A percentile compares a stretch with the other conserved stretches of the same genome.
Conservation (phyloP, 1,140 invertebrate genomes). For the Temnothorax longispinosus region DNA sequence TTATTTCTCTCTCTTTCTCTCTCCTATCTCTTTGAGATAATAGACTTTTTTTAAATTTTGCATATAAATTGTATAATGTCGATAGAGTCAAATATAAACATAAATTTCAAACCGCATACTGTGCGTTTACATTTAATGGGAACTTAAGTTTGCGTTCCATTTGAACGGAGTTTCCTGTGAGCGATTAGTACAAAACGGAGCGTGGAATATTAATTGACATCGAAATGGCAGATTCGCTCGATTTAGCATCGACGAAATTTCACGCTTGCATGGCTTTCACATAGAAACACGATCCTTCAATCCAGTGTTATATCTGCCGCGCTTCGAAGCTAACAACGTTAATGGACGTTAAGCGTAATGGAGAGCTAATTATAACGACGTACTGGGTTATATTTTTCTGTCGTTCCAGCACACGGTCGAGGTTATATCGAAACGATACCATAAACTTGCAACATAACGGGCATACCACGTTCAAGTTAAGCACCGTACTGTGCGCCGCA, state of each 20-base stretch:
- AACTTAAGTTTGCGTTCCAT: slow-evolving; percentile 35
- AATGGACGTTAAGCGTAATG: slow-evolving; percentile 58
- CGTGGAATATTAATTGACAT: slow-evolving; percentile 61
- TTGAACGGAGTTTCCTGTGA: slow-evolving; percentile 33
- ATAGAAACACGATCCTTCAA: slow-evolving; percentile 11
- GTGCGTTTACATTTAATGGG: not conserved
- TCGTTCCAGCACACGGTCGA: slow-evolving; percentile 7
- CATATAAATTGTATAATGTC: not conserved
- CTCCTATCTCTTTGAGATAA: not conserved
- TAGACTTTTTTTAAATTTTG: not conserved
- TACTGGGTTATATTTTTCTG: slow-evolving; percentile 53
- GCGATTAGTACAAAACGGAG: slow-evolving; percentile 50
- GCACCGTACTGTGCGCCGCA: slow-evolving; percentile 7
- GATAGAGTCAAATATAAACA: not conserved
- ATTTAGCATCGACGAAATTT: slow-evolving; percentile 59
- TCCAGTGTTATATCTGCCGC: not conserved
- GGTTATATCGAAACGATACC: slow-evolving; percentile 18
- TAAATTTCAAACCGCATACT: not conserved
- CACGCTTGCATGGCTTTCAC: not conserved
- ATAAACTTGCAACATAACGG: slow-evolving; percentile 60
- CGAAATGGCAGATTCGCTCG: slow-evolving; percentile 51
- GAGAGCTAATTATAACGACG: slow-evolving; percentile 59
- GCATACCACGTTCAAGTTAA: slow-evolving; percentile 23
- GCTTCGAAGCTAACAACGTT: slow-evolving; percentile 47
- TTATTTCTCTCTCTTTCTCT: not conserved